phyloP scores from a whole-genome alignment of 1,140 invertebrate genomes.

The Drosophila triauraria region DNA sequence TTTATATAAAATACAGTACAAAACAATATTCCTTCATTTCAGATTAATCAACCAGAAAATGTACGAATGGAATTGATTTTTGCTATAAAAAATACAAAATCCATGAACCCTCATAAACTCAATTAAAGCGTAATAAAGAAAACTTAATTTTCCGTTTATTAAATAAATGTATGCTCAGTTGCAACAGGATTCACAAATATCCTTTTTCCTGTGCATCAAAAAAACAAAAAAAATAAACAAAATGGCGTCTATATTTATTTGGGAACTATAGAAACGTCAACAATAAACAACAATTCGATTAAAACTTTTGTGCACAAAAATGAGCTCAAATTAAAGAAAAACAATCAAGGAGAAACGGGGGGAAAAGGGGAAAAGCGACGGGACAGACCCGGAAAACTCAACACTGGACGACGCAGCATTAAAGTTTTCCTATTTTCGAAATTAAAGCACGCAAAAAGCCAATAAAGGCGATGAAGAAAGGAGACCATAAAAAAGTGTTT shows the following conservation, averaged over 20 bases:
- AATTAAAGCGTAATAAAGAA: background rate
- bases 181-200: background rate
- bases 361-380: background rate
- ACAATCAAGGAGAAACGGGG: constrained; percentile 45
- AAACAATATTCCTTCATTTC: background rate
- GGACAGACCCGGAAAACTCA: background rate
- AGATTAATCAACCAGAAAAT: background rate
- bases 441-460: constrained; percentile 28
- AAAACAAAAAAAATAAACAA: constrained; percentile 57
- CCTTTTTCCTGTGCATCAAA: constrained; percentile 22
- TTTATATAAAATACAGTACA: background rate
- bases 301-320: constrained; percentile 73
- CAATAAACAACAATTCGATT: constrained; percentile 76
- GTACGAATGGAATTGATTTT: background rate
- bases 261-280: constrained; percentile 28
- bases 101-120: background rate
- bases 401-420: constrained; percentile 15
- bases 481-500: constrained; percentile 1
- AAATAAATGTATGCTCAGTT: background rate
- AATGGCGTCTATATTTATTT: constrained; percentile 57
- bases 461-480: background rate
- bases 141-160: background rate
- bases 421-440: constrained; percentile 25
- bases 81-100: too few relatives aligned
- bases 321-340: constrained; percentile 78